A percentile compares a stretch with the other conserved stretches of the same genome.
phyloP scores from a whole-genome alignment of 2,113 vertebrate genomes.

The Oreochromis spilurus region DNA sequence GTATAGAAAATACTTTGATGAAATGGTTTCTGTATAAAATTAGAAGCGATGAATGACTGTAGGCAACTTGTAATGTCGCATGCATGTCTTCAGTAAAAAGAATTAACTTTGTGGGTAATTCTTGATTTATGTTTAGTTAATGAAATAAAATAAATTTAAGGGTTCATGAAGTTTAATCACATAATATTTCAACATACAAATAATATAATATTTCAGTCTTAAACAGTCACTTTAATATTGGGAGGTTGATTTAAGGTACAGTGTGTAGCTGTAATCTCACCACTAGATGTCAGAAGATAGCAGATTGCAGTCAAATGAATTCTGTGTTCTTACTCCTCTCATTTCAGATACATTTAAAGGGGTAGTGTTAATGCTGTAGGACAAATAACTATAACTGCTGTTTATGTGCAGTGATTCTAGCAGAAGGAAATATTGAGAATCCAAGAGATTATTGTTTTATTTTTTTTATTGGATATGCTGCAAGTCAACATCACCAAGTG shows the following conservation, averaged over 20 bases:
- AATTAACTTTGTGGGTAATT: not conserved
- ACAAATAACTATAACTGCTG: too few species aligned
- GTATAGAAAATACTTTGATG: not conserved
- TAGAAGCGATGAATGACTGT: accelerated
- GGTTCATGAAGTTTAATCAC: not conserved
- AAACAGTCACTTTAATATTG: not conserved
- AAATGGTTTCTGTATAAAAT: not conserved
- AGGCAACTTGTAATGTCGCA: accelerated
- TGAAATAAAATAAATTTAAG: slow-evolving; percentile 1
- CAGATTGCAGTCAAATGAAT: too few species aligned
- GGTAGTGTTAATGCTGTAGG: too few species aligned
- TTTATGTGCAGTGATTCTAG: too few species aligned
- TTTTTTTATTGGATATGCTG: not conserved
- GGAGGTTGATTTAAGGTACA: not conserved
- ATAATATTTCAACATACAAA: not conserved
- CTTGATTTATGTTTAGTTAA: not conserved
- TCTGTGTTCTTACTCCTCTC: too few species aligned
- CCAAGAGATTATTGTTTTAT: too few species aligned
- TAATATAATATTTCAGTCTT: not conserved
- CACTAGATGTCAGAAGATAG: too few species aligned
- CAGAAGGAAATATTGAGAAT: too few species aligned
- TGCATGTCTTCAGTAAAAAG: not conserved
- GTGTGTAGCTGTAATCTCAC: too few species aligned
- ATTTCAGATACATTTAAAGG: too few species aligned
- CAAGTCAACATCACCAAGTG: not conserved